Evolutionary conservation across 2,797 vertebrate genomes (phyloP), one percentile per base, ranked within the genome.

Genomic region (Chrosomus eos): DNA sequence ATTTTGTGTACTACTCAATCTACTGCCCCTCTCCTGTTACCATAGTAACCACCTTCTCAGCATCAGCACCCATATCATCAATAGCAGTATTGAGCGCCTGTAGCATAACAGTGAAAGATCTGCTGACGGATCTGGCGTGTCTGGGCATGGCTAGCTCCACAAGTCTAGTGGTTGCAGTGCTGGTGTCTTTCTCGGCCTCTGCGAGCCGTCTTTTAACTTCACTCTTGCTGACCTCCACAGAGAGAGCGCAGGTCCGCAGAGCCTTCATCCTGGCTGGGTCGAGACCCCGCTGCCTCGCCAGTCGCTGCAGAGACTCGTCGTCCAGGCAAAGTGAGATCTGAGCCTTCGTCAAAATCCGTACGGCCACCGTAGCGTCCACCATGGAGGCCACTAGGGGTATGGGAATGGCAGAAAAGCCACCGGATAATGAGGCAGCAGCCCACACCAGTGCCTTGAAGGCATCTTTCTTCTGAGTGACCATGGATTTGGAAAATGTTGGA

Each of bases 351-450:
- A 95, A 86, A 87, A 95, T 94, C 55, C 92, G 88, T 19, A 94
- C 89, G 0, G 86, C 93, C 7, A 95, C 53, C 16, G 92, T 93
- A 0, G 90, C 92, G 74, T 95, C 94, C 90, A 94, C 93, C 92
- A 94, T 93, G 4, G 94, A 94, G 28, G 94, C 91, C 38, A 95
- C 92, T 23, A 95, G 68, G 26, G 95, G 94, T 71, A 95, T 90
- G 4, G 95, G 95, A 74, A 95, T 93, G 28, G 94, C 89, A 0
- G 94, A 94, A 38, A 94, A 78, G 0, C 94, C 94, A 1, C 94
- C 94, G 1, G 95, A 95, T 5, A 95, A 86, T 0, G 94, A 94
- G 3, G 94, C 95, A 3, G 93, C 94, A 3, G 93, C 94, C 94
- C 93, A 95, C 2, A 92, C 90, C 1, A 95, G 19, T 0, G 94